These are phyloP conservation scores for Sciaenops ocellatus DNA, from an alignment of 2,797 vertebrate species.

Conservation along the genomic window DNA sequence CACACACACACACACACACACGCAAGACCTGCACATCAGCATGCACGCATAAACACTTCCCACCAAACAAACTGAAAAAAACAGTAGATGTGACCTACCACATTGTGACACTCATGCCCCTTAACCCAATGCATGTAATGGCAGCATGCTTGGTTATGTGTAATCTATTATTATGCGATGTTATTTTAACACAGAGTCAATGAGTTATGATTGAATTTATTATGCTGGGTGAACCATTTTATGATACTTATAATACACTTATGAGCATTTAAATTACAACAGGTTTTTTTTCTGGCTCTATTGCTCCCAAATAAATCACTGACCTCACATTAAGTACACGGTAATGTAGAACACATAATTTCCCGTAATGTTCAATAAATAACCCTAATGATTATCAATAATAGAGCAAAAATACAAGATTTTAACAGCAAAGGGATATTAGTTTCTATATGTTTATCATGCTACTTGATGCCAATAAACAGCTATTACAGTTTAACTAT, in stretches of 20 bases:
- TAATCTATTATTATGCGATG: background rate
- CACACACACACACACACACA: background rate
- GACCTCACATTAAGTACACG: conserved; percentile 20
- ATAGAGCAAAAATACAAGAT: background rate
- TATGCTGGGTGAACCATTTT: background rate
- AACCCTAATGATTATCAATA: background rate
- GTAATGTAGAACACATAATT: conserved; percentile 5
- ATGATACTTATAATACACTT: conserved; percentile 20
- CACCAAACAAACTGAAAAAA: background rate
- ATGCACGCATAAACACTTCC: too few species aligned
- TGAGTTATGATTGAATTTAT: conserved; percentile 26
- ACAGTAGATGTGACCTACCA: background rate
- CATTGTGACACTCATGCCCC: background rate
- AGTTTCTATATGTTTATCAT: background rate
- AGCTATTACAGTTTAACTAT: background rate
- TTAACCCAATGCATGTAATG: background rate
- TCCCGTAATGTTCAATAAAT: conserved; percentile 1
- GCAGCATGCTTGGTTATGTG: background rate
- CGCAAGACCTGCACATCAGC: background rate
- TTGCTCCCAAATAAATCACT: conserved; percentile 16
- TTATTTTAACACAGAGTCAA: background rate
- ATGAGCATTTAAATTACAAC: conserved; percentile 17
- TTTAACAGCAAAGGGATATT: conserved; percentile 1
- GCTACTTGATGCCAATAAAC: background rate
- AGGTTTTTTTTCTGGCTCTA: conserved; percentile 1